A percentile compares a stretch with the other conserved stretches of the same genome.
Evolutionary conservation across 2,888 invertebrate species (phyloP).

Genomic region (Cryptops parisi): DNA sequence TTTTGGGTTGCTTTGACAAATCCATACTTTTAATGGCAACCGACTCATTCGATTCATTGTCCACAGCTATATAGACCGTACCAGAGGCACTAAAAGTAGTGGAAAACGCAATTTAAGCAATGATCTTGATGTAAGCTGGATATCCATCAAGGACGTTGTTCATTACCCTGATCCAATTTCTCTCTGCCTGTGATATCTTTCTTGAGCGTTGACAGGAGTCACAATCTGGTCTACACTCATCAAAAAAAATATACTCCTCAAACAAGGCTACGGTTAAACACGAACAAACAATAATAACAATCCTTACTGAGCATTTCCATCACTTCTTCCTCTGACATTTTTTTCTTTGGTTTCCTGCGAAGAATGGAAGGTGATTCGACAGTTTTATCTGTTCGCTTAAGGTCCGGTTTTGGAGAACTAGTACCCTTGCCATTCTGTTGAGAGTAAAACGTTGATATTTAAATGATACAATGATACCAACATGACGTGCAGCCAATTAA

Average conservation of each 20-base stretch:
- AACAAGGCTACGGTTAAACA: too few relatives aligned
- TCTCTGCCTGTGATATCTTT: slow-evolving; percentile 61
- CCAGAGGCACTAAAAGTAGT: slow-evolving; percentile 54
- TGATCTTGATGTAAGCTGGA: background rate
- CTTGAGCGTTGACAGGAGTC: slow-evolving; percentile 62
- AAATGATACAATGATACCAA: too few relatives aligned
- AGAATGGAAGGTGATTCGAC: slow-evolving; percentile 42
- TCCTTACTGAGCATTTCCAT: slow-evolving; percentile 52
- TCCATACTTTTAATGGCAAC: slow-evolving; percentile 97
- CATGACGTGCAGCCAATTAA: too few relatives aligned
- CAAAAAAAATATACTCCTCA: too few relatives aligned
- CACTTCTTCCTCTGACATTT: slow-evolving; percentile 53
- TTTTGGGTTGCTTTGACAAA: slow-evolving; percentile 83
- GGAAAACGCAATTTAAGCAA: slow-evolving; percentile 6
- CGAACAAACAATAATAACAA: slow-evolving; percentile 13
- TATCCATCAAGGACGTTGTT: background rate
- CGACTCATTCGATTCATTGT: slow-evolving; percentile 50
- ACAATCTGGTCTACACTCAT: slow-evolving; percentile 56
- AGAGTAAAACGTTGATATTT: too few relatives aligned
- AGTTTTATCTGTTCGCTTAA: too few relatives aligned
- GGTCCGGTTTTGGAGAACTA: too few relatives aligned
- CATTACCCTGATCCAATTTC: slow-evolving; percentile 69
- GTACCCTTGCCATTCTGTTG: too few relatives aligned
- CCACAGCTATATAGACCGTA: slow-evolving; percentile 77
- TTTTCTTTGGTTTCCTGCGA: slow-evolving; percentile 34